These are phyloP conservation scores for Cyclina sinensis DNA, from an alignment of 1,140 invertebrate genomes.

Conservation along the genomic window DNA sequence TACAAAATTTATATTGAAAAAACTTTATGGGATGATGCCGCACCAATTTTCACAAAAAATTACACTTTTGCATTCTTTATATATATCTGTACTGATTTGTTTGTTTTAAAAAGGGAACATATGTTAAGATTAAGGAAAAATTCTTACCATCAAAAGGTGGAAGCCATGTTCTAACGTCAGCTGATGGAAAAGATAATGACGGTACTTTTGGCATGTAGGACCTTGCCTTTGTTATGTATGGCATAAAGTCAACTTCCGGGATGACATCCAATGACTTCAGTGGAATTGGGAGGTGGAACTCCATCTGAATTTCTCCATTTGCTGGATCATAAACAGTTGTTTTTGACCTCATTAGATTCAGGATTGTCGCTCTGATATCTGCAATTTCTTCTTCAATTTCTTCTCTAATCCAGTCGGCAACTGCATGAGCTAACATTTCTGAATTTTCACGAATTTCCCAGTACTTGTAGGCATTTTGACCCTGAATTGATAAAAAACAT, in stretches of 20 bases:
- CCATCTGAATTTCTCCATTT: conserved; percentile 92
- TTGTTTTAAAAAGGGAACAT: background rate
- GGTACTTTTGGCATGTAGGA: conserved; percentile 61
- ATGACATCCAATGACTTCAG: conserved; percentile 96
- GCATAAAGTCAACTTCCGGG: conserved; percentile 85
- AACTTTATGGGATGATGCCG: background rate
- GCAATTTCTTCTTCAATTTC: conserved; percentile 69
- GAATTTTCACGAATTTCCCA: conserved; percentile 72
- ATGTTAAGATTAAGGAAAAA: background rate
- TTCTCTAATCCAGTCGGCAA: conserved; percentile 50
- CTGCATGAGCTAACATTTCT: conserved; percentile 13
- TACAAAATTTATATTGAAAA: background rate
- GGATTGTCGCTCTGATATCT: conserved; percentile 68
- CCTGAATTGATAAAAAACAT: conserved; percentile 42
- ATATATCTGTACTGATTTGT: too few species aligned
- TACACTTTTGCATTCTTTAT: too few species aligned
- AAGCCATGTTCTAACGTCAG: conserved; percentile 73
- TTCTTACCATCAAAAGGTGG: conserved; percentile 82
- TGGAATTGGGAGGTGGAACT: conserved; percentile 95
- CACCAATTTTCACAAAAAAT: too few species aligned
- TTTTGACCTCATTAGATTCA: conserved; percentile 73
- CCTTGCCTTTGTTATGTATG: conserved; percentile 64
- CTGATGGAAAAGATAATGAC: conserved; percentile 74
- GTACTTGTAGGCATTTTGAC: conserved; percentile 73
- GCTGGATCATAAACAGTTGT: conserved; percentile 93